Evolutionary conservation across 2,797 vertebrate genomes (phyloP).

Genomic region (Lacerta agilis): DNA sequence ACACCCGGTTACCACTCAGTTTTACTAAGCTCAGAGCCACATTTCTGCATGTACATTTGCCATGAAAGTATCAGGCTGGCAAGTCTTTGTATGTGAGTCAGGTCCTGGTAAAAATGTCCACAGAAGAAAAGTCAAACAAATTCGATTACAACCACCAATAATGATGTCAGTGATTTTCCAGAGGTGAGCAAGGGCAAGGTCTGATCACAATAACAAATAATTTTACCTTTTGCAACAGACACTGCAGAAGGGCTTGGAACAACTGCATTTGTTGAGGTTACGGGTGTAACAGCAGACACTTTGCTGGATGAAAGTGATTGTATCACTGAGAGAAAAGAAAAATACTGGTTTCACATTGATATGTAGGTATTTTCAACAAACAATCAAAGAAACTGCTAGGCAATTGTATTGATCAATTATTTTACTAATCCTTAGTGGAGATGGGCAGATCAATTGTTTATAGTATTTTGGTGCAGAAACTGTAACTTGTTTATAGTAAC

Average conservation of each 20-base stretch:
- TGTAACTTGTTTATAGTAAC: slow-evolving; percentile 46
- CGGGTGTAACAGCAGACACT: slow-evolving; percentile 78
- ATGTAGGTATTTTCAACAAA: neutral
- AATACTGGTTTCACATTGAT: neutral
- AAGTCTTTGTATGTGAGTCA: neutral
- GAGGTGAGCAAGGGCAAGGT: neutral
- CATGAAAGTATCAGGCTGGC: neutral
- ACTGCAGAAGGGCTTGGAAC: slow-evolving; percentile 62
- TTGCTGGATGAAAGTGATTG: slow-evolving; percentile 84
- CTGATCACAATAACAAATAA: slow-evolving; percentile 35
- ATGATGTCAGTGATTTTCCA: neutral
- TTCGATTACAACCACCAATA: neutral
- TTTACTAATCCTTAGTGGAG: slow-evolving; percentile 44
- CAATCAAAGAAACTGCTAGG: neutral
- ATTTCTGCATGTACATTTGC: neutral
- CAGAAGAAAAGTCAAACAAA: neutral
- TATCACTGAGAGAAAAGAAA: slow-evolving; percentile 76
- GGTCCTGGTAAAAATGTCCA: too few species aligned
- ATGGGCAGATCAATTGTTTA: slow-evolving; percentile 41
- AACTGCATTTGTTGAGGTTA: slow-evolving; percentile 62
- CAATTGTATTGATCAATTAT: slow-evolving; percentile 12
- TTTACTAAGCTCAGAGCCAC: neutral
- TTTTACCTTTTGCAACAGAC: slow-evolving; percentile 77
- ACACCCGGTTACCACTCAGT: too few species aligned
- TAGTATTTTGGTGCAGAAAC: slow-evolving; percentile 42